phyloP scores from a whole-genome alignment of 2,797 vertebrate genomes.

The Lutjanus campechanus region DNA sequence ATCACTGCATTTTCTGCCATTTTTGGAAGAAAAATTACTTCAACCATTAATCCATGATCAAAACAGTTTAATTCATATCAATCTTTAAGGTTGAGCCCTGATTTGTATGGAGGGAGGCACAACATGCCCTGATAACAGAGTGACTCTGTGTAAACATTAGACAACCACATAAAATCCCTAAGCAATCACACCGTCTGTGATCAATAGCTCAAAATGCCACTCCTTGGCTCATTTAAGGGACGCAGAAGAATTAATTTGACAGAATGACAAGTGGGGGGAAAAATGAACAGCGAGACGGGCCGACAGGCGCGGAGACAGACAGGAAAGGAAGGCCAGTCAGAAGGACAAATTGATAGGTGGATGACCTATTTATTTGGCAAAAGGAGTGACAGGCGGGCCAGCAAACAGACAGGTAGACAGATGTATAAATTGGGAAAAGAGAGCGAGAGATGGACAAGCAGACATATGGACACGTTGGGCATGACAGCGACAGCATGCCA shows the following conservation, averaged over 20 bases:
- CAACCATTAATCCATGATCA: too few species aligned
- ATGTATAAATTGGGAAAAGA: slow-evolving; percentile 46
- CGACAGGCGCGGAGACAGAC: slow-evolving; percentile 16
- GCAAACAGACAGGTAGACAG: slow-evolving; percentile 55
- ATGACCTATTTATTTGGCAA: slow-evolving; percentile 56
- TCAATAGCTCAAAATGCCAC: slow-evolving; percentile 57
- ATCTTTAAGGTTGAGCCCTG: too few species aligned
- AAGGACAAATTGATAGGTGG: slow-evolving; percentile 59
- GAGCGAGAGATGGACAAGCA: slow-evolving; percentile 50
- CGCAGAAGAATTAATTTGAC: slow-evolving; percentile 55
- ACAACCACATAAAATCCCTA: slow-evolving; percentile 28
- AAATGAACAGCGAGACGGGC: slow-evolving; percentile 13
- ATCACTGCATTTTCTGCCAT: too few species aligned
- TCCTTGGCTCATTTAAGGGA: slow-evolving; percentile 47
- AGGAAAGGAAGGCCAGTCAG: slow-evolving; percentile 22
- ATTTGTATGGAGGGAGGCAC: slow-evolving; percentile 2
- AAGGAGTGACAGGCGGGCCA: slow-evolving; percentile 44
- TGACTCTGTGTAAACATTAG: slow-evolving; percentile 47
- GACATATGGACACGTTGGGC: slow-evolving; percentile 50
- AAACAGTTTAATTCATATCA: too few species aligned
- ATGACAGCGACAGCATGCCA: slow-evolving; percentile 52
- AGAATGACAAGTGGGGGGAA: slow-evolving; percentile 22
- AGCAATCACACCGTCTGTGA: slow-evolving; percentile 30
- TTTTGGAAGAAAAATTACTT: too few species aligned
- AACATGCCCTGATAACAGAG: slow-evolving; percentile 32